Percentiles rank a stretch among this genome's conserved stretches.
Evolutionary conservation across 2,113 vertebrate genomes (phyloP).

Genomic region (Trematomus loennbergii): DNA sequence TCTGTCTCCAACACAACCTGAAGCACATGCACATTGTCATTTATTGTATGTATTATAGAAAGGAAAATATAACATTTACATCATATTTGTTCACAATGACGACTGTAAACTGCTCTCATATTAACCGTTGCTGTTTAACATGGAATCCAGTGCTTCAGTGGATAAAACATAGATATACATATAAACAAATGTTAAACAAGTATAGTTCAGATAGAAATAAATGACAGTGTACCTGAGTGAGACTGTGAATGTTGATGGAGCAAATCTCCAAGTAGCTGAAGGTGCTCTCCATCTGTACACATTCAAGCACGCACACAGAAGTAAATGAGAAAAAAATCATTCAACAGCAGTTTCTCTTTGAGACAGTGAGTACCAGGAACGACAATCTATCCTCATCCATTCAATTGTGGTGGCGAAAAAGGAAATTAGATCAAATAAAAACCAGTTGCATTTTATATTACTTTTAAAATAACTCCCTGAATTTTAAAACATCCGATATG

Average conservation of each 20-base stretch:
- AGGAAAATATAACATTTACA: background rate
- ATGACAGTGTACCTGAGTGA: conserved; percentile 84
- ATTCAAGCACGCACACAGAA: background rate
- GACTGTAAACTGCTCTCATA: background rate
- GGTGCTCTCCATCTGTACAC: conserved; percentile 87
- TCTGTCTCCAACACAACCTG: conserved; percentile 88
- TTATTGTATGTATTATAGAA: no score
- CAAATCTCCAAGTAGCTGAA: conserved; percentile 94
- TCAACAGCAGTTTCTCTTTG: no score
- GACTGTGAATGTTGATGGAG: conserved; percentile 84
- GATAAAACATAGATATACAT: background rate
- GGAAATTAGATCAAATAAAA: no score
- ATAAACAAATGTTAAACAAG: background rate
- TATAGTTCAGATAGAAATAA: background rate
- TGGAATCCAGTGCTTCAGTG: background rate
- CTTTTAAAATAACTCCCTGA: no score
- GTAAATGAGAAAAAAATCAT: no score
- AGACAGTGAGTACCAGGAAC: no score
- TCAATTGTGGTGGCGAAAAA: no score
- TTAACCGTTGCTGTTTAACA: background rate
- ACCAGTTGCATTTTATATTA: no score
- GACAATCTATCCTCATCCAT: no score
- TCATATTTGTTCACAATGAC: background rate
- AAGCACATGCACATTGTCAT: conserved; percentile 10
- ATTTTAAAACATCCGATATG: no score